phyloP scores from a whole-genome alignment of 2,113 vertebrate species.

The Sphaerodactylus townsendi region DNA sequence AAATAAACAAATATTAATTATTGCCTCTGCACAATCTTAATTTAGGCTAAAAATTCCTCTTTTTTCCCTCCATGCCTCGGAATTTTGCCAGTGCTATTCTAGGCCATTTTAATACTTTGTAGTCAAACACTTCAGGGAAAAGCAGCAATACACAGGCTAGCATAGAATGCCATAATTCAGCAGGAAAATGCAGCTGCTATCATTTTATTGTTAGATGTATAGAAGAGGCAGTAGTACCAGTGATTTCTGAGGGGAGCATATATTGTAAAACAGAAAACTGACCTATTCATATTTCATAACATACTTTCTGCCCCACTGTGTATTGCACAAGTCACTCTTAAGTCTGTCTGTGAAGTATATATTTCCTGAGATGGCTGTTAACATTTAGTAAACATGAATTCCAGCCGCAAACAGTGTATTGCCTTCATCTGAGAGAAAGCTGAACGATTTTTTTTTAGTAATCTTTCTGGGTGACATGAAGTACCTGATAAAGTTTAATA shows the following conservation, averaged over 20 bases:
- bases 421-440: slow-evolving; percentile 9
- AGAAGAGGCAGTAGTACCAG: not conserved
- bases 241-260: slow-evolving; percentile 9
- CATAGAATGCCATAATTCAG: not conserved
- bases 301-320: slow-evolving; percentile 15
- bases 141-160: not conserved
- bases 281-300: slow-evolving; percentile 29
- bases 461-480: not conserved
- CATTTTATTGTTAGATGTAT: not conserved
- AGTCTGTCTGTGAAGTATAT: not conserved
- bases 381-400: slow-evolving; percentile 21
- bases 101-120: not conserved
- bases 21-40: too few species aligned
- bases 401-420: not conserved
- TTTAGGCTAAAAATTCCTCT: not conserved
- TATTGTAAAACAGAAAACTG: slow-evolving; percentile 15
- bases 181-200: not conserved
- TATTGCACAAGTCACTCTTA: not conserved
- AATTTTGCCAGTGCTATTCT: not conserved
- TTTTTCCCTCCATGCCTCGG: not conserved
- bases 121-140: not conserved
- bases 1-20: too few species aligned
- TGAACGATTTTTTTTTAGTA: not conserved
- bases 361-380: not conserved
- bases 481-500: not conserved